These are phyloP conservation scores for Psilopsiagon aymara DNA, from an alignment of 2,113 vertebrate genomes.

Conservation along the genomic window DNA sequence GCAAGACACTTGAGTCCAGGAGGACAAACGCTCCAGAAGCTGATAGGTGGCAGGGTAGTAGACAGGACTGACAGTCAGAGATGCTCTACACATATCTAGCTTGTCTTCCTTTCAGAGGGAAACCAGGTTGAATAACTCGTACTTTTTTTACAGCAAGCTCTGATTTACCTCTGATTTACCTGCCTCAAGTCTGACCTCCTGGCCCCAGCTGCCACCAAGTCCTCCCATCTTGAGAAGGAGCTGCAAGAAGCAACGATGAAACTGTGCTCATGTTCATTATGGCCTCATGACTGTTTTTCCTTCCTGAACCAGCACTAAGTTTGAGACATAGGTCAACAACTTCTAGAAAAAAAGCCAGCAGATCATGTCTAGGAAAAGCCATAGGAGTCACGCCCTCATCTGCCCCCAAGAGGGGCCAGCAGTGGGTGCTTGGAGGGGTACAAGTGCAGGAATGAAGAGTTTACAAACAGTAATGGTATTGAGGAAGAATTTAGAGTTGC, in stretches of 20 bases:
- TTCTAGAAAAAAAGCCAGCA: neutral
- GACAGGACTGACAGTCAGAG: neutral
- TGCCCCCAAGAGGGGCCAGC: neutral
- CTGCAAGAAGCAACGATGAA: neutral
- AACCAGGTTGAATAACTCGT: neutral
- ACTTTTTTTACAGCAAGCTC: neutral
- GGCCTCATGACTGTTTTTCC: neutral
- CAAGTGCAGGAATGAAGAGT: neutral
- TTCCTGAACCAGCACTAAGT: neutral
- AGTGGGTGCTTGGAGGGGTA: neutral
- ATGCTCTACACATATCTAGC: neutral
- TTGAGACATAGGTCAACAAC: neutral
- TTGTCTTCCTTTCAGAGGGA: neutral
- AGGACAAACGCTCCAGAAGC: neutral
- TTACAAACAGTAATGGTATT: neutral
- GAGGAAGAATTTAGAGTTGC: neutral
- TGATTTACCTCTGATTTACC: neutral
- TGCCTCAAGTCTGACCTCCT: neutral
- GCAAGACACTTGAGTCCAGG: neutral
- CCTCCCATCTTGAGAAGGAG: neutral
- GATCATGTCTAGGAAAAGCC: neutral
- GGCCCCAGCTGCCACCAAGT: neutral
- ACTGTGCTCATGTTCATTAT: neutral
- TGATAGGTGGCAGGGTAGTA: neutral
- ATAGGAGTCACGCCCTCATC: neutral